Evolutionary conservation across 2,888 invertebrate species (phyloP).

Genomic region (Cryptus viduatorius): DNA sequence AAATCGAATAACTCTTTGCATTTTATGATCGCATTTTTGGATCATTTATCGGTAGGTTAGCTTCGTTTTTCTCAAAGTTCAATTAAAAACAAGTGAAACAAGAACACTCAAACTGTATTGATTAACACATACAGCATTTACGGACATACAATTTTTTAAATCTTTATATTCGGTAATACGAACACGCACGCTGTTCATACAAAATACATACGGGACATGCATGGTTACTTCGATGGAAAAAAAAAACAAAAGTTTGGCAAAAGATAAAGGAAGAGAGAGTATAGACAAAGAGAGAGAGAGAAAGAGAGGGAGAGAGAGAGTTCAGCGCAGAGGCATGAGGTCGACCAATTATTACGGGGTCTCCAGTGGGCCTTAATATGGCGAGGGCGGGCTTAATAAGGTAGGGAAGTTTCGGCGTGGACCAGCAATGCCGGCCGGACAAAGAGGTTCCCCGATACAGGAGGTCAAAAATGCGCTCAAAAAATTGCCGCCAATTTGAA

Average conservation of each 20-base stretch:
- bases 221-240: slow-evolving; percentile 36
- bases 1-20: too few species aligned
- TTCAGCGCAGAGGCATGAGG: slow-evolving; percentile 52
- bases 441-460: slow-evolving; percentile 80
- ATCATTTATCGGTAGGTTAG: too few species aligned
- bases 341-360: slow-evolving; percentile 73
- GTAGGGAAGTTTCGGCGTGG: slow-evolving; percentile 82
- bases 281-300: slow-evolving; percentile 21
- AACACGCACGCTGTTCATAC: slow-evolving; percentile 20
- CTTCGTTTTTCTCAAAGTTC: too few species aligned
- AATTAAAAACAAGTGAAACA: background rate
- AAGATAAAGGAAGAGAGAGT: slow-evolving; percentile 22
- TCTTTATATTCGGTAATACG: slow-evolving; percentile 4
- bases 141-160: background rate
- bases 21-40: too few species aligned
- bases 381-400: slow-evolving; percentile 85
- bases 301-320: background rate
- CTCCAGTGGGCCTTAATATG: slow-evolving; percentile 80
- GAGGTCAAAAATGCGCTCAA: slow-evolving; percentile 85
- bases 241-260: slow-evolving; percentile 16
- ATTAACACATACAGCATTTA: background rate
- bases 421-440: slow-evolving; percentile 66
- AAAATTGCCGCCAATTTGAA: slow-evolving; percentile 85
- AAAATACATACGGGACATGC: slow-evolving; percentile 17
- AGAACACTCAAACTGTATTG: background rate